Evolutionary conservation across 2,797 vertebrate genomes (phyloP).

Genomic region (Pseudochromis fuscus): DNA sequence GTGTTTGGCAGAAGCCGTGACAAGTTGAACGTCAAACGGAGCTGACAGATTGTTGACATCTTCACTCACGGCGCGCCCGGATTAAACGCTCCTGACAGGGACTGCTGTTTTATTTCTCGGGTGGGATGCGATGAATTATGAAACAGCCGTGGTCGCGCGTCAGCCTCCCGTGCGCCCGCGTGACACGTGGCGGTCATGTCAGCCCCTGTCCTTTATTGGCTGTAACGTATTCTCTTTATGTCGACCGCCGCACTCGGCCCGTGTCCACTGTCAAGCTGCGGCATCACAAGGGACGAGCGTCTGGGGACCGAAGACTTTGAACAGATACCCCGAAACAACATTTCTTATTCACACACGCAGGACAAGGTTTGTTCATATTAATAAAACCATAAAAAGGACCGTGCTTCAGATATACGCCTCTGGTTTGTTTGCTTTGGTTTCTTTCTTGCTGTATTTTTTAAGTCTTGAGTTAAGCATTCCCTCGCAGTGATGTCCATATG

Average conservation of each 20-base stretch:
- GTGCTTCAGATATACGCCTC: slow-evolving; percentile 44
- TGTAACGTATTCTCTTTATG: slow-evolving; percentile 50
- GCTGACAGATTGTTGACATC: slow-evolving; percentile 73
- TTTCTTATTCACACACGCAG: slow-evolving; percentile 50
- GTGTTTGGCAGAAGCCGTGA: slow-evolving; percentile 63
- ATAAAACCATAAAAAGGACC: slow-evolving; percentile 60
- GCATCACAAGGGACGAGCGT: slow-evolving; percentile 32
- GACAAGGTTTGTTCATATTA: slow-evolving; percentile 65
- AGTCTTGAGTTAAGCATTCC: slow-evolving; percentile 43
- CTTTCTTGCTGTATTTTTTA: slow-evolving; percentile 12
- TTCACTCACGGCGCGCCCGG: slow-evolving; percentile 45
- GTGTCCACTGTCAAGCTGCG: slow-evolving; percentile 41
- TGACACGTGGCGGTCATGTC: slow-evolving; percentile 49
- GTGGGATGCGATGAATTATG: slow-evolving; percentile 66
- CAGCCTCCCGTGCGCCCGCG: not conserved
- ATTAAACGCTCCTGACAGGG: slow-evolving; percentile 65
- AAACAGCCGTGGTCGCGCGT: slow-evolving; percentile 48
- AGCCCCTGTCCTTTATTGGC: slow-evolving; percentile 22
- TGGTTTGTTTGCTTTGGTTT: slow-evolving; percentile 68
- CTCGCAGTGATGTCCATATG: slow-evolving; percentile 64
- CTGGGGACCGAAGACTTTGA: slow-evolving; percentile 50
- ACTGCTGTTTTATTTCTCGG: slow-evolving; percentile 62
- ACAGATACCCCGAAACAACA: slow-evolving; percentile 48
- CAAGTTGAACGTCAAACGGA: slow-evolving; percentile 39
- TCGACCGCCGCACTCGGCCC: slow-evolving; percentile 16